Evolutionary conservation across 2,797 vertebrate species (phyloP).

Genomic region (Melanotaenia pygmaea): DNA sequence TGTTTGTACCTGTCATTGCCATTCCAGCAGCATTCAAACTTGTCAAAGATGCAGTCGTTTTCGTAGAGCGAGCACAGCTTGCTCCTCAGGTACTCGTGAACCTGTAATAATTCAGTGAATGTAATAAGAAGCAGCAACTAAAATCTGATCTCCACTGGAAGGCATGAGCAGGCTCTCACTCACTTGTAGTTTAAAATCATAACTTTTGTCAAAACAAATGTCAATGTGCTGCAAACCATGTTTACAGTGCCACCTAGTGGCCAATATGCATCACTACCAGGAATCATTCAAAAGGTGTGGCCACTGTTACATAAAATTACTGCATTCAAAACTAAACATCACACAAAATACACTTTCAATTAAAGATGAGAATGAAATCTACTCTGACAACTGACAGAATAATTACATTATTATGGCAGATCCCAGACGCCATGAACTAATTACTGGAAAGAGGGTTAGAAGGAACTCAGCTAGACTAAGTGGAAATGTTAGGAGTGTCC

Average conservation of each 20-base stretch:
- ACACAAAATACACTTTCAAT: background rate
- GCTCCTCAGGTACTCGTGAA: slow-evolving; percentile 99
- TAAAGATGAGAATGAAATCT: too few species aligned
- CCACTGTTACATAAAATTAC: background rate
- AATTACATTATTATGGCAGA: too few species aligned
- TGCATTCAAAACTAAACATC: background rate
- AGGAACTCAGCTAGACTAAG: too few species aligned
- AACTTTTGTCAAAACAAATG: background rate
- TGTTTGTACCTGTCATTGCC: slow-evolving; percentile 90
- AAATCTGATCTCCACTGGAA: background rate
- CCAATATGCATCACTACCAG: slow-evolving; percentile 15
- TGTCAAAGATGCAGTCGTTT: slow-evolving; percentile 99
- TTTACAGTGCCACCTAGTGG: slow-evolving; percentile 49
- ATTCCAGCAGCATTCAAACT: slow-evolving; percentile 99
- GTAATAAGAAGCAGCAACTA: background rate
- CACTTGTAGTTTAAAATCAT: background rate
- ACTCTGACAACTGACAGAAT: too few species aligned
- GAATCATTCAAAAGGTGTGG: slow-evolving; percentile 17
- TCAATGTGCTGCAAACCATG: background rate
- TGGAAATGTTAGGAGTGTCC: too few species aligned
- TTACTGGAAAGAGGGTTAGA: too few species aligned
- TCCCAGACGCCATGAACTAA: too few species aligned
- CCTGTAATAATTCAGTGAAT: slow-evolving; percentile 75
- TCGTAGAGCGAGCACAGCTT: slow-evolving; percentile 99
- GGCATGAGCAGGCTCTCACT: background rate